Conservation (phyloP, 2,113 vertebrate species). For the Ondatra zibethicus region DNA sequence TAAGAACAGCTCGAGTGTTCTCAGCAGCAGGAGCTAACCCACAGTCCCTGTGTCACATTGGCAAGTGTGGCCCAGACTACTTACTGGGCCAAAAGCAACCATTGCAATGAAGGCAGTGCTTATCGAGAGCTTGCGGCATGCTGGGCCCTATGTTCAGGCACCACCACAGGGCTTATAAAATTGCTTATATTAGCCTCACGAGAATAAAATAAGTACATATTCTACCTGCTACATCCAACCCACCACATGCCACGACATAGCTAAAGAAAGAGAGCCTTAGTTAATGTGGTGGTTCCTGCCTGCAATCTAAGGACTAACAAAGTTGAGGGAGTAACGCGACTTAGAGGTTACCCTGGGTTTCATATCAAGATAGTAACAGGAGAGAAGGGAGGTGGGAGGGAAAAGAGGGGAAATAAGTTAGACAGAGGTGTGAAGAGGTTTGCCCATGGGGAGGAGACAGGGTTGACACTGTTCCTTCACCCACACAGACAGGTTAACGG, state of each 20-base stretch:
- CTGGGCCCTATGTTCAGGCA: not conserved
- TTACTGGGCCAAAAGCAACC: fast-evolving
- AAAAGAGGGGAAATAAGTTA: not conserved
- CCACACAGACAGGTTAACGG: not conserved
- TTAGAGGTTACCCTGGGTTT: not conserved
- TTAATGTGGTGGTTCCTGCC: not conserved
- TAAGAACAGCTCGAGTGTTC: not conserved
- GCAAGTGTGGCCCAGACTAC: not conserved
- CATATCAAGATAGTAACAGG: not conserved
- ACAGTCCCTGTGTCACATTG: fast-evolving
- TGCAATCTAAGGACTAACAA: not conserved
- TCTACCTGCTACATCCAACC: not conserved
- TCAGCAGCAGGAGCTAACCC: fast-evolving
- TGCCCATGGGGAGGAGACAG: not conserved
- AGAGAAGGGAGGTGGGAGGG: too few species aligned
- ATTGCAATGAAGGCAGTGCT: not conserved
- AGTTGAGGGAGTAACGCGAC: not conserved
- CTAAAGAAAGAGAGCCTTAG: not conserved
- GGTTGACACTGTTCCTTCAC: not conserved
- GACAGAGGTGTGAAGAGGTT: not conserved
- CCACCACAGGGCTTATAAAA: not conserved
- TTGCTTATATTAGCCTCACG: not conserved
- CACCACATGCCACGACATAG: not conserved
- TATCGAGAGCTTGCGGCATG: not conserved
- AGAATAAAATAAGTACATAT: not conserved